Percentiles rank a stretch among this genome's conserved stretches.
Conservation (phyloP, 2,888 invertebrate genomes). For the Chymomyza procnemis region DNA sequence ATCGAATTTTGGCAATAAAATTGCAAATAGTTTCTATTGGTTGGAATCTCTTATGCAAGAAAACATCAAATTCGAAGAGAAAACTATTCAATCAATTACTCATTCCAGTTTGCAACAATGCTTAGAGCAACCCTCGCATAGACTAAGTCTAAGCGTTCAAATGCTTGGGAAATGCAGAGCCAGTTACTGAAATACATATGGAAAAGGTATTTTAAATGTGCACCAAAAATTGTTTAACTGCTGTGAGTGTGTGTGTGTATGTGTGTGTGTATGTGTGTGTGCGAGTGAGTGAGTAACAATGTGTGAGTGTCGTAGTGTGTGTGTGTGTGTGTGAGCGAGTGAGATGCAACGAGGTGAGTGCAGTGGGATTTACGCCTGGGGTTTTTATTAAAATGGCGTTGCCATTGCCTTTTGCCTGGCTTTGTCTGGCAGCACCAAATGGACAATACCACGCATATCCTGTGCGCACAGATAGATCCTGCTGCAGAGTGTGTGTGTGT, state of each 20-base stretch:
- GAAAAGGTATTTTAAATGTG: conserved; percentile 53
- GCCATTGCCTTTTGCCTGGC: conserved; percentile 24
- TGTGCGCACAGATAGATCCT: conserved; percentile 15
- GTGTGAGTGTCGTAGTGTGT: background rate
- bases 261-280: background rate
- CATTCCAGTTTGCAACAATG: background rate
- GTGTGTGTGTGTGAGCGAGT: conserved; percentile 6
- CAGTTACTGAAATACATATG: conserved; percentile 44
- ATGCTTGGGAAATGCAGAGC: background rate
- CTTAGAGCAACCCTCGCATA: background rate
- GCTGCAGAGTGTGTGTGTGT: conserved; percentile 47
- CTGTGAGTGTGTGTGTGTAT: background rate
- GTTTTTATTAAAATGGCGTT: conserved; percentile 66
- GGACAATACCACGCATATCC: conserved; percentile 55
- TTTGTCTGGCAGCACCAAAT: conserved; percentile 44
- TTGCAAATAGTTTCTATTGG: too few species aligned
- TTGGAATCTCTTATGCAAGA: too few species aligned
- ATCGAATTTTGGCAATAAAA: too few species aligned
- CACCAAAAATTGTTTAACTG: conserved; percentile 57
- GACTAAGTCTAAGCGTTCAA: background rate
- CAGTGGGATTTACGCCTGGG: conserved; percentile 52
- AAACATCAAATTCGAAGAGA: too few species aligned
- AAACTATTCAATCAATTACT: too few species aligned
- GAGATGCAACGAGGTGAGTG: conserved; percentile 17
- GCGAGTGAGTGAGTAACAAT: conserved; percentile 8